These are phyloP conservation scores for Amphimallon solstitiale DNA, from an alignment of 2,888 invertebrate genomes.

Conservation along the genomic window DNA sequence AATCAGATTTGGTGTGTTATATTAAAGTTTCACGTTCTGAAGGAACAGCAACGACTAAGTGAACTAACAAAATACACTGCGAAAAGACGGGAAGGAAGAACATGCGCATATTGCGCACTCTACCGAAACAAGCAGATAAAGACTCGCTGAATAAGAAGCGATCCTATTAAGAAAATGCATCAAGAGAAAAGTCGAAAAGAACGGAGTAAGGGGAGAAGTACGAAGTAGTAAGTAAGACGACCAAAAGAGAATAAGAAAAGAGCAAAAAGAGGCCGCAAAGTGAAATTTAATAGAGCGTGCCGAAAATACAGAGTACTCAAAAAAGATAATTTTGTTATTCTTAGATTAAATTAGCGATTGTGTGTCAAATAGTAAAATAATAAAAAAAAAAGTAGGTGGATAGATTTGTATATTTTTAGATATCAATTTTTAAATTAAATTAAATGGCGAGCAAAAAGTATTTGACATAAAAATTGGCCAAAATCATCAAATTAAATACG, in stretches of 20 bases:
- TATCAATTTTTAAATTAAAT: too few species aligned
- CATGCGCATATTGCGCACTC: background rate
- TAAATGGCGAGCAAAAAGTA: too few species aligned
- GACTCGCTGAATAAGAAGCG: conserved; percentile 2
- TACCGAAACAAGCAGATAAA: conserved; percentile 19
- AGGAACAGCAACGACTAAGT: conserved; percentile 47
- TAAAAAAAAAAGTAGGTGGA: too few species aligned
- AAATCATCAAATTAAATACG: too few species aligned
- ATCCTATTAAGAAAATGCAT: conserved; percentile 21
- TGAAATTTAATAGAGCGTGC: too few species aligned
- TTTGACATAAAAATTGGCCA: too few species aligned
- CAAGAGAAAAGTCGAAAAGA: background rate
- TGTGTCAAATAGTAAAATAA: too few species aligned
- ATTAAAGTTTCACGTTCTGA: background rate
- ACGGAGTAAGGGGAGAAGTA: background rate
- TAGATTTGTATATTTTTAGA: too few species aligned
- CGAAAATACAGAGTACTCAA: too few species aligned
- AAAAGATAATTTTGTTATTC: too few species aligned
- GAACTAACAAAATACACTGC: conserved; percentile 37
- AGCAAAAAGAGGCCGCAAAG: too few species aligned
- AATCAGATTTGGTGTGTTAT: conserved; percentile 48
- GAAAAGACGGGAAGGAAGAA: background rate
- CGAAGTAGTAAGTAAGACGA: background rate
- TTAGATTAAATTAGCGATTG: too few species aligned
- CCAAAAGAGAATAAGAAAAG: background rate